These are phyloP conservation scores for Lasioglossum calceatum DNA, from an alignment of 2,888 invertebrate species.

Conservation along the genomic window DNA sequence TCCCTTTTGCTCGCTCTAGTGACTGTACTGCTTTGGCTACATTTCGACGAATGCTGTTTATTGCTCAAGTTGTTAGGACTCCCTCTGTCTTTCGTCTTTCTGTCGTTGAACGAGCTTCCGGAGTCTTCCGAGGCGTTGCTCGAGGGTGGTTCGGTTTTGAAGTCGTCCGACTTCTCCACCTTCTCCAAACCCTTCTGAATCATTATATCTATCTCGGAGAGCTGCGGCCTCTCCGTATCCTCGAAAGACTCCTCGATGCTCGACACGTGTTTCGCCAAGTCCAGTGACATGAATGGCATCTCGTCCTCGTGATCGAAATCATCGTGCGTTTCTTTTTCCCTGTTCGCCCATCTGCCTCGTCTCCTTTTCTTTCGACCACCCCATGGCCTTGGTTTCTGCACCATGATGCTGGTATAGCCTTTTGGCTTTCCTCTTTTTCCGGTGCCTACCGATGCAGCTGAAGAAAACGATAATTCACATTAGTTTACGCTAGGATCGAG, in stretches of 20 bases:
- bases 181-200: slow-evolving; percentile 78
- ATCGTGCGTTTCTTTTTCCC: slow-evolving; percentile 75
- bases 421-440: slow-evolving; percentile 83
- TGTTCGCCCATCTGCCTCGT: slow-evolving; percentile 80
- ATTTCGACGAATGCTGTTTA: slow-evolving; percentile 70
- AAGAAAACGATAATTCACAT: not conserved
- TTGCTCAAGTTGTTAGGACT: slow-evolving; percentile 72
- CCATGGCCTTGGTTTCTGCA: slow-evolving; percentile 81
- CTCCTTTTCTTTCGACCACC: slow-evolving; percentile 79
- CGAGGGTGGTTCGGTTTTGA: slow-evolving; percentile 78
- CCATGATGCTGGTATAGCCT: slow-evolving; percentile 82
- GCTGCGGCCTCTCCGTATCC: slow-evolving; percentile 65
- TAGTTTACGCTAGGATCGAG: not conserved
- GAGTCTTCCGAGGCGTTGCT: slow-evolving; percentile 82
- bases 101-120: slow-evolving; percentile 81
- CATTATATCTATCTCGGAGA: slow-evolving; percentile 79
- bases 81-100: slow-evolving; percentile 79
- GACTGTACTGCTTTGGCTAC: slow-evolving; percentile 63
- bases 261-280: slow-evolving; percentile 76
- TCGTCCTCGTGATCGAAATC: slow-evolving; percentile 79
- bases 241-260: slow-evolving; percentile 72
- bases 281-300: slow-evolving; percentile 76
- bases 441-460: slow-evolving; percentile 72
- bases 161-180: slow-evolving; percentile 77
- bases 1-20: slow-evolving; percentile 77